phyloP scores from a whole-genome alignment of 2,888 invertebrate genomes.

The Protophormia terraenovae region DNA sequence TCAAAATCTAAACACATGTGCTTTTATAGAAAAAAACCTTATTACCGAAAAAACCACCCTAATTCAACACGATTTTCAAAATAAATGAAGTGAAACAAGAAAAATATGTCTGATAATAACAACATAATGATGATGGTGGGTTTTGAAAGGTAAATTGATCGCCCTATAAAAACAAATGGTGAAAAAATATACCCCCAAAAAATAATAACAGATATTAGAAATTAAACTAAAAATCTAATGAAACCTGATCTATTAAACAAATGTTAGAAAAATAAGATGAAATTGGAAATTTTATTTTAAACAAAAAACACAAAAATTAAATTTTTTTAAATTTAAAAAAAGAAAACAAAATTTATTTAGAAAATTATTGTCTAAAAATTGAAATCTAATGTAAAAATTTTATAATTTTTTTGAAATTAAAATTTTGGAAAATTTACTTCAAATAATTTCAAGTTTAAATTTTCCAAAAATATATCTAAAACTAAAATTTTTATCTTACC shows the following conservation, averaged over 20 bases:
- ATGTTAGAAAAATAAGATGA: conserved; percentile 22
- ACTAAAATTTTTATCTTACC: conserved; percentile 78
- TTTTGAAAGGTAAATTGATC: not conserved
- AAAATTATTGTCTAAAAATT: too few species aligned
- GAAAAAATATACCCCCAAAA: not conserved
- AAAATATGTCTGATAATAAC: too few species aligned
- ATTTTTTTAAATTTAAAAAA: not conserved
- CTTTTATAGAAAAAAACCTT: not conserved
- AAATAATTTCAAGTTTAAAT: too few species aligned
- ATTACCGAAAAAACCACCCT: not conserved
- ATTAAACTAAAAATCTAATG: not conserved
- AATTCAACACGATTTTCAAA: not conserved
- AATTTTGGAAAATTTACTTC: not conserved
- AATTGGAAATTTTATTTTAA: too few species aligned
- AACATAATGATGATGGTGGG: conserved; percentile 38
- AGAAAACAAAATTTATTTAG: not conserved
- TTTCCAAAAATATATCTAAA: too few species aligned
- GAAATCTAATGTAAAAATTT: too few species aligned
- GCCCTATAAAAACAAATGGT: not conserved
- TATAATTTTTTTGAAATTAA: not conserved
- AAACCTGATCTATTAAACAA: conserved; percentile 21
- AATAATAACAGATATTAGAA: conserved; percentile 20
- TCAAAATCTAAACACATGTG: conserved; percentile 47
- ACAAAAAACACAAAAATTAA: too few species aligned
- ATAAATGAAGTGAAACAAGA: not conserved